Conservation (phyloP, 2,113 vertebrate species). For the Narcine bancroftii region DNA sequence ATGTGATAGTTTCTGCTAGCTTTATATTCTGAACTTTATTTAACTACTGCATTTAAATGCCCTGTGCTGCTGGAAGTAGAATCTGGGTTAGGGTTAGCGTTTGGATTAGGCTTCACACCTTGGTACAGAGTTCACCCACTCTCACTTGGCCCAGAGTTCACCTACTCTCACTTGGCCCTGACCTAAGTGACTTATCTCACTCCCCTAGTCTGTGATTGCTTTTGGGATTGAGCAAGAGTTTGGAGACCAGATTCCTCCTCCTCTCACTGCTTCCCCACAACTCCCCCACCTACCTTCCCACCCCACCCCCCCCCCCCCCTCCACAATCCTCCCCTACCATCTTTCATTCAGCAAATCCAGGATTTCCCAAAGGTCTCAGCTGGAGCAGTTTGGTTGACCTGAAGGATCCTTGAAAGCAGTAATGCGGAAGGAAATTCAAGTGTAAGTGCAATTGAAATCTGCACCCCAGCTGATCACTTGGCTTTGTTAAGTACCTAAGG, state of each 20-base stretch:
- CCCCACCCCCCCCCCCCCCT: background rate
- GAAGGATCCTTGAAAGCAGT: background rate
- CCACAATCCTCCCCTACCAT: background rate
- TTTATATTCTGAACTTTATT: no score
- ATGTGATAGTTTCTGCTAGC: no score
- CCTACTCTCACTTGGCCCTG: background rate
- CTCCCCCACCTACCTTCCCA: background rate
- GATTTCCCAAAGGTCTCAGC: background rate
- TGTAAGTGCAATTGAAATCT: background rate
- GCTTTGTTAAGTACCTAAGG: background rate
- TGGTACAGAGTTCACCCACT: no score
- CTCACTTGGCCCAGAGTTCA: background rate
- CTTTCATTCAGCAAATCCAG: no score
- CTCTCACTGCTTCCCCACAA: background rate
- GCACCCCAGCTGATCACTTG: background rate
- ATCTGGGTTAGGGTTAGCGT: no score
- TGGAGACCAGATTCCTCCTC: background rate
- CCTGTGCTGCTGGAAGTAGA: no score
- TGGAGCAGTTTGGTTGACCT: background rate
- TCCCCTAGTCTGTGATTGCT: background rate
- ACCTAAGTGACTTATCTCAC: background rate
- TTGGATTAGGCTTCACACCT: no score
- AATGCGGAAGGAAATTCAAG: background rate
- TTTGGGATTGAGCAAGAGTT: background rate
- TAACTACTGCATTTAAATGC: no score